Conservation (phyloP, 23 tunicate species). For the Trididemnum nubilum region DNA sequence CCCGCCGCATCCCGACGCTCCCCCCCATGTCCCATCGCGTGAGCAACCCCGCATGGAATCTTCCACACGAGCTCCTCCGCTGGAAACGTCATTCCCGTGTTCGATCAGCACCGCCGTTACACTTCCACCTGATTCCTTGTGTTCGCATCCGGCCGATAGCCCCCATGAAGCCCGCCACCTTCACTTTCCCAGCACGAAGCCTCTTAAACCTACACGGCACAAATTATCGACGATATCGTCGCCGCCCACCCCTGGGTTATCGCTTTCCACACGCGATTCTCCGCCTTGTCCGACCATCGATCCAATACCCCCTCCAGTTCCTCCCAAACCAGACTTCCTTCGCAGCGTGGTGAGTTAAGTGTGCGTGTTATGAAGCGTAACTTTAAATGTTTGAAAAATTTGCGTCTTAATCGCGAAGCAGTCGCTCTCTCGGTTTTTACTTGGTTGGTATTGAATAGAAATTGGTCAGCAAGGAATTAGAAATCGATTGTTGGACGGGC, state of each 20-base stretch:
- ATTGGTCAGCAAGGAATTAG: too few relatives aligned
- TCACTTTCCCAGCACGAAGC: background rate
- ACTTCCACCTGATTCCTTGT: background rate
- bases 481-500: too few relatives aligned
- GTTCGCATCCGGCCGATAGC: background rate
- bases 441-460: too few relatives aligned
- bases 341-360: background rate
- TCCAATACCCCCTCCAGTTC: constrained; percentile 72
- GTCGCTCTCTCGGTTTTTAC: too few relatives aligned
- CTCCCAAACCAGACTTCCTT: constrained; percentile 55
- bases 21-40: background rate
- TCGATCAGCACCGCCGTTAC: background rate
- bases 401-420: too few relatives aligned
- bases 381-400: too few relatives aligned
- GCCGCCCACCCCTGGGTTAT: too few relatives aligned
- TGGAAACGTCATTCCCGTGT: background rate
- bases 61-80: background rate
- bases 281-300: too few relatives aligned
- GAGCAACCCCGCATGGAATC: background rate
- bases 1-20: background rate
- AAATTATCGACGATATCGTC: constrained; percentile 41
- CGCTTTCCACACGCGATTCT: too few relatives aligned
- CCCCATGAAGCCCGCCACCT: background rate
- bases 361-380: too few relatives aligned
- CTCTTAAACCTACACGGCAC: constrained; percentile 52